A percentile compares a stretch with the other conserved stretches of the same genome.
These are phyloP conservation scores for Capitulum mitella DNA, from an alignment of 2,888 invertebrate genomes.

Conservation along the genomic window DNA sequence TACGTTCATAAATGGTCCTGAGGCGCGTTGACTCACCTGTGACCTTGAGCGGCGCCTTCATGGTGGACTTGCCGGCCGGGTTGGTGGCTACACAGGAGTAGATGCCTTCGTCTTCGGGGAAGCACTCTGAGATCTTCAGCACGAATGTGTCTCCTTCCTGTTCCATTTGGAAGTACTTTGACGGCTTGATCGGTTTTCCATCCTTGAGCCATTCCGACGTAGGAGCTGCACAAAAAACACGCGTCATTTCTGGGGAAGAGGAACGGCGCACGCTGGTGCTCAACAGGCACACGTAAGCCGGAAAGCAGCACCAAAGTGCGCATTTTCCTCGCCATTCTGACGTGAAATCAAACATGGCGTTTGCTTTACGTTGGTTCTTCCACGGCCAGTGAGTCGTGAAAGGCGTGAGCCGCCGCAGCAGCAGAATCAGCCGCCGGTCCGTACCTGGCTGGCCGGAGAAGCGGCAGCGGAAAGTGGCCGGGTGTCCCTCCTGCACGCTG, in stretches of 20 bases:
- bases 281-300: too few relatives aligned
- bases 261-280: too few relatives aligned
- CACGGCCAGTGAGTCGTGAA: too few relatives aligned
- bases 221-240: too few relatives aligned
- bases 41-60: constrained; percentile 55
- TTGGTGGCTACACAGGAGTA: constrained; percentile 93
- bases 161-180: constrained; percentile 83
- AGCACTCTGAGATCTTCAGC: constrained; percentile 88
- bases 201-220: constrained; percentile 83
- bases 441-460: constrained; percentile 65
- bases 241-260: too few relatives aligned
- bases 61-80: constrained; percentile 78
- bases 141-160: constrained; percentile 61
- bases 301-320: too few relatives aligned
- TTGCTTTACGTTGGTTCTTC: too few relatives aligned
- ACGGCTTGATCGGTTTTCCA: constrained; percentile 86
- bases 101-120: constrained; percentile 88
- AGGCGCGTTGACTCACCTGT: constrained; percentile 33
- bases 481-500: constrained; percentile 82
- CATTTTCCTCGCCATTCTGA: too few relatives aligned
- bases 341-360: too few relatives aligned
- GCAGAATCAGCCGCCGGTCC: constrained; percentile 27
- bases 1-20: too few relatives aligned
- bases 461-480: constrained; percentile 82
- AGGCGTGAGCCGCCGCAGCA: too few relatives aligned